phyloP scores from a whole-genome alignment of 2,888 invertebrate species.

The Drosophila ochracea region DNA sequence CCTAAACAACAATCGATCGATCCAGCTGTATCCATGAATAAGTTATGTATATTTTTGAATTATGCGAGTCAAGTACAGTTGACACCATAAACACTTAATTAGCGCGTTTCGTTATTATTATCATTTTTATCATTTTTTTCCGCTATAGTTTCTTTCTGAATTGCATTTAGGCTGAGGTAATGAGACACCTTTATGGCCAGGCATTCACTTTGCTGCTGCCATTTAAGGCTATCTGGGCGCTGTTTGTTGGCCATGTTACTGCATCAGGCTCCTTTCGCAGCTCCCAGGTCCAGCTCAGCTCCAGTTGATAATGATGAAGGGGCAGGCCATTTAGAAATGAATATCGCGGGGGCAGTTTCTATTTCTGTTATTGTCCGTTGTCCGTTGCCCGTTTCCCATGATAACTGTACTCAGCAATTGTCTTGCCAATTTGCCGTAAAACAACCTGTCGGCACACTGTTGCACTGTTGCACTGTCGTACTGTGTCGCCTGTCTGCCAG shows the following conservation, averaged over 20 bases:
- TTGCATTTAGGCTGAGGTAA: constrained; percentile 15
- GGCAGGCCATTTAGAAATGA: constrained; percentile 57
- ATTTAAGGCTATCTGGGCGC: constrained; percentile 71
- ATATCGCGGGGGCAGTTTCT: constrained; percentile 55
- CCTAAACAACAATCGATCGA: constrained; percentile 15
- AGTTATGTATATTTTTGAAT: constrained; percentile 52
- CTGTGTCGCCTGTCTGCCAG: constrained; percentile 28
- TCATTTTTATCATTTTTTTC: not conserved
- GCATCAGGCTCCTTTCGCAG: constrained; percentile 20
- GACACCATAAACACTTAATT: constrained; percentile 73
- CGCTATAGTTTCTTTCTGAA: not conserved
- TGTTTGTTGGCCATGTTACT: constrained; percentile 52
- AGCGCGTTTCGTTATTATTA: constrained; percentile 38
- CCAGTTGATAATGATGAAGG: constrained; percentile 62
- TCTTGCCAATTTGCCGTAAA: constrained; percentile 74
- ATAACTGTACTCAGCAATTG: constrained; percentile 74
- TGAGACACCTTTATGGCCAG: constrained; percentile 59
- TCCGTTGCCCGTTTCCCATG: constrained; percentile 62
- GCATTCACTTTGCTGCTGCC: constrained; percentile 61
- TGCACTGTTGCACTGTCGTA: constrained; percentile 11
- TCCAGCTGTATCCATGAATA: constrained; percentile 11
- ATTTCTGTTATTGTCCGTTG: constrained; percentile 25
- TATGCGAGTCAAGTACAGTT: constrained; percentile 63
- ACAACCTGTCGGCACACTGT: constrained; percentile 69
- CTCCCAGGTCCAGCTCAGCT: constrained; percentile 11